These are phyloP conservation scores for Orchesellides sinensis DNA, from an alignment of 2,888 invertebrate genomes.

Conservation along the genomic window DNA sequence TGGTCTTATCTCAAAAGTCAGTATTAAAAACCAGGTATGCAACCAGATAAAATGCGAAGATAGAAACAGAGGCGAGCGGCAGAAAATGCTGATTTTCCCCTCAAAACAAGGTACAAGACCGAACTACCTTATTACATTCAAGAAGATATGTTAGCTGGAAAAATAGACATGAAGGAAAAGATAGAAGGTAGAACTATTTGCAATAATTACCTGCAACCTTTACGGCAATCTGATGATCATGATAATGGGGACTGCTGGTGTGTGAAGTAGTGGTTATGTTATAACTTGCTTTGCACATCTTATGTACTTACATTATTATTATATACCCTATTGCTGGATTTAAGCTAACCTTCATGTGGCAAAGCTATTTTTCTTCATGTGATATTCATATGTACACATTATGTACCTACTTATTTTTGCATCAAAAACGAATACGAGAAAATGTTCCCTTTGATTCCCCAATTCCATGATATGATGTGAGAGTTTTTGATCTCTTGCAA, in stretches of 20 bases:
- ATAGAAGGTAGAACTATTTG: slow-evolving; percentile 43
- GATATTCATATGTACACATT: not conserved
- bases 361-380: not conserved
- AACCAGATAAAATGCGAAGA: slow-evolving; percentile 5
- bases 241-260: slow-evolving; percentile 57
- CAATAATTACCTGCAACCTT: slow-evolving; percentile 58
- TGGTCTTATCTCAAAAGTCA: slow-evolving; percentile 2
- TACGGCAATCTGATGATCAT: slow-evolving; percentile 38
- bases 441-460: not conserved
- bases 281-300: not conserved
- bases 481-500: not conserved
- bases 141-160: slow-evolving; percentile 18
- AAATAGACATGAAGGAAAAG: not conserved
- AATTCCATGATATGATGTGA: not conserved
- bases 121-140: slow-evolving; percentile 7
- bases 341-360: not conserved
- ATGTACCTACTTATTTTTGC: slow-evolving; percentile 17
- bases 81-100: not conserved
- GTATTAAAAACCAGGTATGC: not conserved
- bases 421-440: too few species aligned
- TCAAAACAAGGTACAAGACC: not conserved
- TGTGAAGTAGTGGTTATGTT: slow-evolving; percentile 57
- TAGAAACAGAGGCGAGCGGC: too few species aligned
- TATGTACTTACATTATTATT: not conserved
- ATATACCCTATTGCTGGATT: too few species aligned